A percentile compares a stretch with the other conserved stretches of the same genome.
Evolutionary conservation across 2,888 invertebrate genomes (phyloP).

Genomic region (Lucinisca nassula): DNA sequence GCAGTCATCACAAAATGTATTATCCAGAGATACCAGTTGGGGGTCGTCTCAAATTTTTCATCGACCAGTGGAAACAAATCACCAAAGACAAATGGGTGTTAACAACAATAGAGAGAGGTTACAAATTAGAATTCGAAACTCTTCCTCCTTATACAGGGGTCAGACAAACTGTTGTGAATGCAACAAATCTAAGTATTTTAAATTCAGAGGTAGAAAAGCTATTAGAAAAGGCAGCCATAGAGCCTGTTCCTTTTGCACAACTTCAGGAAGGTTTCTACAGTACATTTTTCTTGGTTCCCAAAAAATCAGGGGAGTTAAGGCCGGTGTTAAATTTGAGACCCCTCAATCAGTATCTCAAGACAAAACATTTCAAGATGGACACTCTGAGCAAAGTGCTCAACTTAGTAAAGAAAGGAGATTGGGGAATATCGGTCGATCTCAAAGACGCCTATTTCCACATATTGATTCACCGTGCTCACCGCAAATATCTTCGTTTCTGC

Average conservation of each 20-base stretch:
- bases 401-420: conserved; percentile 43
- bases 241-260: conserved; percentile 20
- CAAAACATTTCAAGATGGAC: conserved; percentile 65
- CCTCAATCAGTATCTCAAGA: conserved; percentile 51
- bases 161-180: conserved; percentile 16
- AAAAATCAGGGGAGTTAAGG: conserved; percentile 46
- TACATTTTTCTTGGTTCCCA: conserved; percentile 52
- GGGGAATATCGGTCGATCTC: conserved; percentile 42
- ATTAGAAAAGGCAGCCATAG: conserved; percentile 40
- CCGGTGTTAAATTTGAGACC: conserved; percentile 60
- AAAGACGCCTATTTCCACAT: conserved; percentile 52
- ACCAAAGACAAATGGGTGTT: conserved; percentile 57
- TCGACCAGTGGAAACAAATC: conserved; percentile 47
- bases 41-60: conserved; percentile 49
- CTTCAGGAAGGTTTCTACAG: conserved; percentile 52
- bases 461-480: conserved; percentile 30
- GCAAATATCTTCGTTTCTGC: conserved; percentile 39
- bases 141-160: conserved; percentile 38
- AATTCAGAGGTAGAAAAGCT: conserved; percentile 44
- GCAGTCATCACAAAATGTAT: too few relatives aligned
- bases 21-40: conserved; percentile 60
- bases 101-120: conserved; percentile 39
- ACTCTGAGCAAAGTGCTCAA: conserved; percentile 40
- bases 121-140: conserved; percentile 51
- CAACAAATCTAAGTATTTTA: conserved; percentile 17